Percentiles rank a stretch among this genome's conserved stretches.
Evolutionary conservation across 2,113 vertebrate genomes (phyloP).

Genomic region (Erinaceus europaeus): DNA sequence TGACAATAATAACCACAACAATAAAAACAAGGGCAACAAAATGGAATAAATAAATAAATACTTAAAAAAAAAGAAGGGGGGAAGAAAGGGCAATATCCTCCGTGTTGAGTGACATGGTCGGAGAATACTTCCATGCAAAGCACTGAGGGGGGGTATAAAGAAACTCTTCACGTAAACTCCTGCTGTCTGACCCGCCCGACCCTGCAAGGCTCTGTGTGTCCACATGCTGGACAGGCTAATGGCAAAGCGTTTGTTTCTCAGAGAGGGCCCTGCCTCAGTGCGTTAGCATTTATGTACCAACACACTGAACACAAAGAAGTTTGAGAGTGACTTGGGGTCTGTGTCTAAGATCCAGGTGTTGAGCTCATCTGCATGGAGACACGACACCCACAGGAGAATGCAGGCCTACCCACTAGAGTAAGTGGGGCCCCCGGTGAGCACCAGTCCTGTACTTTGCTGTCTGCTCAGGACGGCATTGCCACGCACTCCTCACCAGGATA

Average conservation of each 20-base stretch:
- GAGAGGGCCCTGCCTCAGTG: background rate
- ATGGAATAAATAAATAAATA: too few species aligned
- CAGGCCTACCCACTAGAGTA: conserved; percentile 34
- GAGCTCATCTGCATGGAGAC: conserved; percentile 65
- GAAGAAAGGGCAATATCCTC: accelerated
- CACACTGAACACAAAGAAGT: background rate
- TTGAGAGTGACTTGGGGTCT: conserved; percentile 30
- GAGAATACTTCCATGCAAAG: too few species aligned
- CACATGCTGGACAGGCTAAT: background rate
- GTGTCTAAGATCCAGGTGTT: conserved; percentile 68
- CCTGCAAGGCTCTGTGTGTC: background rate
- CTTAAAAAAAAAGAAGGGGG: too few species aligned
- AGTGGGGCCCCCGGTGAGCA: background rate
- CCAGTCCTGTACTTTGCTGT: background rate
- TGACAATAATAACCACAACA: too few species aligned
- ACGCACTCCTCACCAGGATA: conserved; percentile 43
- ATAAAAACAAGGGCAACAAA: too few species aligned
- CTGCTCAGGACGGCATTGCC: conserved; percentile 53
- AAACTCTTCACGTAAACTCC: background rate
- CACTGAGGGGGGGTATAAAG: too few species aligned
- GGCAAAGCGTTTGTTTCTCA: conserved; percentile 10
- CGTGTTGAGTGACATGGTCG: too few species aligned
- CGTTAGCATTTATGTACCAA: background rate
- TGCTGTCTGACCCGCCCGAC: background rate
- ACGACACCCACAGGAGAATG: conserved; percentile 18